Evolutionary conservation across 2,888 invertebrate species (phyloP), one percentile per base, ranked within the genome.

Genomic region (Monochamus alternatus): DNA sequence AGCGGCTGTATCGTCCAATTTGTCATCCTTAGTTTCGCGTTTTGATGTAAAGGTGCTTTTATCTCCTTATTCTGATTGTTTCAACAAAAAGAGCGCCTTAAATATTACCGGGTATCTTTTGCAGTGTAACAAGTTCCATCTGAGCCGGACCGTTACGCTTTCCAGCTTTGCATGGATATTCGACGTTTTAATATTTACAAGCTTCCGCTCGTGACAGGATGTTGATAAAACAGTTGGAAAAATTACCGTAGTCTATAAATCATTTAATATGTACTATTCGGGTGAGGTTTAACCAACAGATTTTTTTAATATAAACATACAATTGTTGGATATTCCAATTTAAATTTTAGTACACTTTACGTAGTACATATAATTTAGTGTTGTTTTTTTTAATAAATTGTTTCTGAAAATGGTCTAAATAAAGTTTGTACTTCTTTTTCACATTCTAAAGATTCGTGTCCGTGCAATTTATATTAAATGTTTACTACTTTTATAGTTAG

Each of bases 1-100:
- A 43, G 38, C n/a, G 62, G 43, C 62, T 31, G 62, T 38, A 63
- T 4, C 62, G n/a, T 63, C 22, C 62, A 63, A 63, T 63, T 63
- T 63, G 62, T 63, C 62, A 63, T 63, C 62, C 62, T 63, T 63
- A 63, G 62, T 63, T 63, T 63, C 62, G 14, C 62, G 32, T 63
- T 43, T 63, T 63, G 62, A 63, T 63, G 38, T 63, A 63, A 63
- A 63, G 62, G 43, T 63, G 62, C 62, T 63, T 63, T 63, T 63
- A 63, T 63, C 22, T 43, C 62, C 62, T 63, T 9, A 43, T 63
- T 63, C n/a, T 63, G 32, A 63, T 63, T 63, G 62, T 63, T 38
- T 63, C 43, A 63, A n/a, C 47, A 22, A 63, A 14, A 14, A 63
- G 62, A 43, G 38, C 43, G 43, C 12, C 62, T 43, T 12, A 63